Evolutionary conservation across 2,888 invertebrate species (phyloP).

Genomic region (Habrosyne pyritoides): DNA sequence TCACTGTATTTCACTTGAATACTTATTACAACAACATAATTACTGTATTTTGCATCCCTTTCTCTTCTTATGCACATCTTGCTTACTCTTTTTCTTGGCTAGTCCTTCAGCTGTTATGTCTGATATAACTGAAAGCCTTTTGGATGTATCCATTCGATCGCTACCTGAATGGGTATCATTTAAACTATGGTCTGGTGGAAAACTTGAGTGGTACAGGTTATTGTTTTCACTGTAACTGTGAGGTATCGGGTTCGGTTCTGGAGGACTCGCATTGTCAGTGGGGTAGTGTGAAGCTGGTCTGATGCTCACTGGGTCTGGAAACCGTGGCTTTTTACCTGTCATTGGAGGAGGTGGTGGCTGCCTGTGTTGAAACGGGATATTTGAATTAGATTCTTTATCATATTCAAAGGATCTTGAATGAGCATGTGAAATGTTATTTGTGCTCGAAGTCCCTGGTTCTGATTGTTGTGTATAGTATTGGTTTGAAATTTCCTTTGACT

Average conservation of each 20-base stretch:
- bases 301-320: slow-evolving; percentile 76
- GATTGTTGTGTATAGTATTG: slow-evolving; percentile 65
- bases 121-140: slow-evolving; percentile 74
- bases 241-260: slow-evolving; percentile 45
- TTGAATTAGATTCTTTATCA: slow-evolving; percentile 44
- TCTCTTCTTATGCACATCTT: slow-evolving; percentile 69
- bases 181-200: slow-evolving; percentile 52
- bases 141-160: slow-evolving; percentile 57
- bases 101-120: slow-evolving; percentile 75
- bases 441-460: slow-evolving; percentile 51
- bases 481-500: slow-evolving; percentile 69
- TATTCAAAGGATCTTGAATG: slow-evolving; percentile 60
- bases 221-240: slow-evolving; percentile 77
- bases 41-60: slow-evolving; percentile 78
- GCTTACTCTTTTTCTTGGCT: slow-evolving; percentile 72
- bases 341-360: slow-evolving; percentile 73
- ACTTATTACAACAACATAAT: slow-evolving; percentile 9
- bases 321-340: slow-evolving; percentile 72
- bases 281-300: slow-evolving; percentile 77
- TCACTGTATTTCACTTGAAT: background rate
- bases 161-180: slow-evolving; percentile 30
- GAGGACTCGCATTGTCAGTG: slow-evolving; percentile 50
- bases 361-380: slow-evolving; percentile 57
- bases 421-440: slow-evolving; percentile 49
- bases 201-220: slow-evolving; percentile 69